Evolutionary conservation across 2,888 invertebrate species (phyloP).

Genomic region (Acrobasis repandana): DNA sequence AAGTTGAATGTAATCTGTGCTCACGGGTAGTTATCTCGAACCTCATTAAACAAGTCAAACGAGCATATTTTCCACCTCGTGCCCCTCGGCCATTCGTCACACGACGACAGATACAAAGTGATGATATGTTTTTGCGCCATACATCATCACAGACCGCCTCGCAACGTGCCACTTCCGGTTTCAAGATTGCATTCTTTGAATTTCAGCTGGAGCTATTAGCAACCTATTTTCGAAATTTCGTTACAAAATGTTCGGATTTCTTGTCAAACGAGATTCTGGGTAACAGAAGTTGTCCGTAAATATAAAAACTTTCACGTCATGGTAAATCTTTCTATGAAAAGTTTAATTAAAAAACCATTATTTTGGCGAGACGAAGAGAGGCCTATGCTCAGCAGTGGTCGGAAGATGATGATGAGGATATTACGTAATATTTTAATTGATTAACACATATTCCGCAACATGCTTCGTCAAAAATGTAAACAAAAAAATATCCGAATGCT

Average conservation of each 20-base stretch:
- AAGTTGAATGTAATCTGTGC: not conserved
- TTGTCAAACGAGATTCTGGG: no score
- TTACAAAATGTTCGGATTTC: not conserved
- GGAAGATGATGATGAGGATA: no score
- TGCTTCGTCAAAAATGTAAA: no score
- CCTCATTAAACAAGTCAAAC: slow-evolving; percentile 52
- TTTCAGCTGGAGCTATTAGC: slow-evolving; percentile 30
- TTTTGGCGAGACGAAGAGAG: no score
- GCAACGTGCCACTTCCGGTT: slow-evolving; percentile 28
- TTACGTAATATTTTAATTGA: no score
- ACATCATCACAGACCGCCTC: slow-evolving; percentile 63
- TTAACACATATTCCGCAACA: no score
- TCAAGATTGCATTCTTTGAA: slow-evolving; percentile 30
- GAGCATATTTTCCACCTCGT: slow-evolving; percentile 55
- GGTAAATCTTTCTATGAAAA: no score
- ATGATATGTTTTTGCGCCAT: slow-evolving; percentile 55
- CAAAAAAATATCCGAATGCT: no score
- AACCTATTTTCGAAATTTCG: slow-evolving; percentile 26
- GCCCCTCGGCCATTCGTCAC: slow-evolving; percentile 52
- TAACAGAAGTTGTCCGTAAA: no score
- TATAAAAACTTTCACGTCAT: no score
- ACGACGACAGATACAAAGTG: slow-evolving; percentile 54
- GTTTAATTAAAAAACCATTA: no score
- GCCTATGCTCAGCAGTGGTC: no score
- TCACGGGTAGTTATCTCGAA: slow-evolving; percentile 19